Evolutionary conservation across 2,113 vertebrate species (phyloP), one percentile per base, ranked within the genome.

Genomic region (cattle (Bos taurus)): DNA sequence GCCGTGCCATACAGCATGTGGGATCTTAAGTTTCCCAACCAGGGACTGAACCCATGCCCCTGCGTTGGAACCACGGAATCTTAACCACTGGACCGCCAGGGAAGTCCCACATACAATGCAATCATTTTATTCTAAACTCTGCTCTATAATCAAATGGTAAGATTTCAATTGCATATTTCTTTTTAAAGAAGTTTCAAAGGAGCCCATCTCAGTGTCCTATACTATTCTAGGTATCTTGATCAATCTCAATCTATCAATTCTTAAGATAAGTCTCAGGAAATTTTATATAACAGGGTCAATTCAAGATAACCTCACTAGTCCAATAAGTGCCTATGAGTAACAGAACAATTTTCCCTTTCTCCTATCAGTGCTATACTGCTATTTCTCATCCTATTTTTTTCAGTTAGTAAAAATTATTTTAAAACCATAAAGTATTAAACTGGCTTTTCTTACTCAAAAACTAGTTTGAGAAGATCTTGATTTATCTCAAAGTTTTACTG

Each of bases 401-500:
- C 15, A 85, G 25, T 83, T 94, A 71, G 56, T 48, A 94, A 12
- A 86, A 64, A 94, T 88, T 81, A 67, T 52, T 92, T 77, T 85
- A 60, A 95, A 91, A 97, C 13, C 48, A 6, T 90, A 56, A 97
- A 71, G 28, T 54, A 93, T 10, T 95, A 77, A 92, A 84, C 26
- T 52, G 5, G 30, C 5, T 92, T 26, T 57, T 74, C 62, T 89
- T 92, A 91, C 33, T 84, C 67, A 89, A 94, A 91, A 91, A 93
- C 13, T 28, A 97, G 60, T 74, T 88, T 90, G 33, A 92, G 40
- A 77, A 98, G 95, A 95, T 23, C 78, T 95, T 84, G 91, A 33
- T 88, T 28, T 83, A n/a, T n/a, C n/a, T 96, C 36, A 82, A 48
- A 77, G 74, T 33, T 71, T 15, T 93, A 94, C 13, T 56, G 5